These are phyloP conservation scores for Eleutherodactylus coqui DNA, from an alignment of 2,797 vertebrate genomes.

Conservation along the genomic window DNA sequence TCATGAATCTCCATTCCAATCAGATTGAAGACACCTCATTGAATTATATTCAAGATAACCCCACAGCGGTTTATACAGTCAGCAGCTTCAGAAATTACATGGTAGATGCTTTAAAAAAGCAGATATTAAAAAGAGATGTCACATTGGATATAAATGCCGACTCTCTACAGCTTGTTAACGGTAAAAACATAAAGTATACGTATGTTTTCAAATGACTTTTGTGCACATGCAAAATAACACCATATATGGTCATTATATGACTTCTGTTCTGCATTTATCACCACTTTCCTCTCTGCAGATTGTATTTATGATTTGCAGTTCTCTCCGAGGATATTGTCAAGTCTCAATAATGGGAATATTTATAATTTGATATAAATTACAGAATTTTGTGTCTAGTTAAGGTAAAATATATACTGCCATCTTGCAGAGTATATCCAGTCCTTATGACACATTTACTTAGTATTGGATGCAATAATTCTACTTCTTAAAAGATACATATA, in stretches of 20 bases:
- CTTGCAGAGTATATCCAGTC: background rate
- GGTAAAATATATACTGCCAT: background rate
- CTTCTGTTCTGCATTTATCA: too few relatives aligned
- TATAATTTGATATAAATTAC: too few relatives aligned
- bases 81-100: constrained; percentile 80
- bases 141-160: constrained; percentile 78
- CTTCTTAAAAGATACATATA: background rate
- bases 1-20: constrained; percentile 90
- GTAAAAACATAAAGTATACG: constrained; percentile 76
- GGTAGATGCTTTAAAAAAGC: constrained; percentile 81
- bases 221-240: too few relatives aligned
- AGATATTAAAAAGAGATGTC: constrained; percentile 77
- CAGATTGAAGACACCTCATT: constrained; percentile 86
- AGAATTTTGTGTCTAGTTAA: background rate
- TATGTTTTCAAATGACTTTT: too few relatives aligned
- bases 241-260: too few relatives aligned
- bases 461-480: background rate
- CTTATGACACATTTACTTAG: background rate
- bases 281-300: too few relatives aligned
- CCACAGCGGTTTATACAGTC: constrained; percentile 81
- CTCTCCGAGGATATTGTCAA: too few relatives aligned
- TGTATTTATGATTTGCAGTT: too few relatives aligned
- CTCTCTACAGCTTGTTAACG: constrained; percentile 79
- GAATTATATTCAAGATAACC: constrained; percentile 77
- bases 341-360: too few relatives aligned